phyloP scores from a whole-genome alignment of 1,140 invertebrate species.

The Drosophila kepulauana region DNA sequence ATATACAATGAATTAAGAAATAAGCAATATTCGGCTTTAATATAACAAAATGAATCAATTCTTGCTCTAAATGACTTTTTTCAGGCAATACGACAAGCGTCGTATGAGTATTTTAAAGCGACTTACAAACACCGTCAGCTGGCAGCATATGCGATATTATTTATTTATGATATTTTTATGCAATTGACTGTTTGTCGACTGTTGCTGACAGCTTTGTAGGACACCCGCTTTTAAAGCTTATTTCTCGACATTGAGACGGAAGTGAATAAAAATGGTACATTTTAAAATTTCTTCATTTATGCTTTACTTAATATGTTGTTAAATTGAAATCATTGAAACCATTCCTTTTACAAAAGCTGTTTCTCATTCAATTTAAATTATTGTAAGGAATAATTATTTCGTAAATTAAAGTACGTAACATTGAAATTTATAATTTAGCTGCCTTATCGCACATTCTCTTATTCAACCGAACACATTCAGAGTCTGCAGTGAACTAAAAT shows the following conservation, averaged over 20 bases:
- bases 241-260: background rate
- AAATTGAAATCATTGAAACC: no score
- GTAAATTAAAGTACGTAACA: background rate
- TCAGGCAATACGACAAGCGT: background rate
- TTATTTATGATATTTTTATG: constrained; percentile 20
- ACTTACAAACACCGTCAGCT: constrained; percentile 11
- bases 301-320: no score
- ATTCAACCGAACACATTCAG: background rate
- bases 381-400: no score
- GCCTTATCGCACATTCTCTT: background rate
- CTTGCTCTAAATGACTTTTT: background rate
- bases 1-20: background rate
- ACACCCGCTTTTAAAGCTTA: background rate
- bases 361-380: no score
- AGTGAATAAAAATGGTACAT: background rate
- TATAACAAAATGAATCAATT: background rate
- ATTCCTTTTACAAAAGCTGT: no score
- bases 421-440: background rate
- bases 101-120: constrained; percentile 16
- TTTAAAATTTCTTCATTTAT: background rate
- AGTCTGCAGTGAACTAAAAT: constrained; percentile 18
- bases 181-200: constrained; percentile 10
- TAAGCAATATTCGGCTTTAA: constrained; percentile 1
- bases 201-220: background rate
- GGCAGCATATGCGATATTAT: constrained; percentile 8